A percentile compares a stretch with the other conserved stretches of the same genome.
These are phyloP conservation scores for Vandiemenella viatica DNA, from an alignment of 2,888 invertebrate species.

Conservation along the genomic window DNA sequence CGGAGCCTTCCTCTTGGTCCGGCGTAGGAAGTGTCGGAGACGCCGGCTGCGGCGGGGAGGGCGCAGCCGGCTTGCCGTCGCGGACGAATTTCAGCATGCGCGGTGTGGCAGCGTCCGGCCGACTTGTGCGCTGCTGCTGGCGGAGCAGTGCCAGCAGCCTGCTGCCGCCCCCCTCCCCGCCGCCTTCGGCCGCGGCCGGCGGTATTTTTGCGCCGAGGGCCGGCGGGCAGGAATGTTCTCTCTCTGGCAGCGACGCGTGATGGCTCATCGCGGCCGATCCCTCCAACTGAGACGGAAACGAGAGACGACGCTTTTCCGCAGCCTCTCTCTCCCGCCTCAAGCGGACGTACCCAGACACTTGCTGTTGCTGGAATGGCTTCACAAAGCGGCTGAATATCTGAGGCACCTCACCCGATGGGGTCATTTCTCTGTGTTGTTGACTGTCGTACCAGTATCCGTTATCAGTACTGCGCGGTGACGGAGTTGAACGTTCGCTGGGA, in stretches of 20 bases:
- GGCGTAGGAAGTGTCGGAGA: too few species aligned
- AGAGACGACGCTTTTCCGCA: neutral
- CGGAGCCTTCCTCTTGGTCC: too few species aligned
- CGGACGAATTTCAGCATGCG: neutral
- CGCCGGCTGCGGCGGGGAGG: neutral
- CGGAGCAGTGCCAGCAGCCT: conserved; percentile 12
- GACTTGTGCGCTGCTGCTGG: neutral
- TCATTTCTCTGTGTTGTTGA: too few species aligned
- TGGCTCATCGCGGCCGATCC: neutral
- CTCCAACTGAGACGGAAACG: neutral
- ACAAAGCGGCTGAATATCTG: too few species aligned
- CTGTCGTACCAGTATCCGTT: too few species aligned
- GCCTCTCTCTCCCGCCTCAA: neutral
- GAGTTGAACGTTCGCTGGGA: too few species aligned
- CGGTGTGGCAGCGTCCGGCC: conserved; percentile 1
- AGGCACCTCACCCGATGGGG: too few species aligned
- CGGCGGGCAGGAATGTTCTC: too few species aligned
- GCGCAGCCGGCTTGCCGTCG: neutral
- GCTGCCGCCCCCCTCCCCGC: conserved; percentile 4
- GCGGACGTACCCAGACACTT: too few species aligned
- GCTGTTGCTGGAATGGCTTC: too few species aligned
- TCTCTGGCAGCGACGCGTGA: too few species aligned
- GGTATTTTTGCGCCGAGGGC: conserved; percentile 3
- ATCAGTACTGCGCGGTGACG: too few species aligned
- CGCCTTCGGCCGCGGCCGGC: conserved; percentile 1